Evolutionary conservation across 2,113 vertebrate species (phyloP).

Genomic region (Mastomys natalensis): DNA sequence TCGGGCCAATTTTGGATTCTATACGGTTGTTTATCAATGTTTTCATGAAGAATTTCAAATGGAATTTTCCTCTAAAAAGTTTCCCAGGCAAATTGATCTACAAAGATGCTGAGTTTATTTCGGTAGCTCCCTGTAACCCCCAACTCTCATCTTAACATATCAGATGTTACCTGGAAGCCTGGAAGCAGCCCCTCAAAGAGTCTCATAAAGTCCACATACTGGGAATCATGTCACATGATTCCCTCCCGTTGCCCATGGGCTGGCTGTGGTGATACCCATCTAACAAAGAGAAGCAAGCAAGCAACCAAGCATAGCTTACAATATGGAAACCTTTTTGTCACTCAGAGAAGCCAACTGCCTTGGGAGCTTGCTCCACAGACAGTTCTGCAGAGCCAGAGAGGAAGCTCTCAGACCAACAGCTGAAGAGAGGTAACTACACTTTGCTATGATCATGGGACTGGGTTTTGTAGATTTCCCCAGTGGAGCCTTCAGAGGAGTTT

Average conservation of each 20-base stretch:
- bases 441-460: neutral
- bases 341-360: neutral
- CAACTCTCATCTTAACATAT: neutral
- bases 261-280: neutral
- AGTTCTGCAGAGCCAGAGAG: neutral
- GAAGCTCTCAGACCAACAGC: neutral
- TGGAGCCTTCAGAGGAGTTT: neutral
- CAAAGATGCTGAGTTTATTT: neutral
- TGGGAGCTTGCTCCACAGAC: neutral
- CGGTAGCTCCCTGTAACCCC: neutral
- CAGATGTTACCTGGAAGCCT: neutral
- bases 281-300: neutral
- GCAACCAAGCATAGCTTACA: too few relatives aligned
- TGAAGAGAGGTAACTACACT: neutral
- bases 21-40: neutral
- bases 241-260: neutral
- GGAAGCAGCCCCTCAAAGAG: neutral
- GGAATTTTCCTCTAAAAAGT: neutral
- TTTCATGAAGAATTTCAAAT: slow-evolving; percentile 5
- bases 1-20: neutral
- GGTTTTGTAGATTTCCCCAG: neutral
- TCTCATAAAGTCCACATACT: too few relatives aligned
- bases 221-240: neutral
- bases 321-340: too few relatives aligned
- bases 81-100: neutral